phyloP scores from a whole-genome alignment of 2,888 invertebrate genomes.

The Philereme transversata region DNA sequence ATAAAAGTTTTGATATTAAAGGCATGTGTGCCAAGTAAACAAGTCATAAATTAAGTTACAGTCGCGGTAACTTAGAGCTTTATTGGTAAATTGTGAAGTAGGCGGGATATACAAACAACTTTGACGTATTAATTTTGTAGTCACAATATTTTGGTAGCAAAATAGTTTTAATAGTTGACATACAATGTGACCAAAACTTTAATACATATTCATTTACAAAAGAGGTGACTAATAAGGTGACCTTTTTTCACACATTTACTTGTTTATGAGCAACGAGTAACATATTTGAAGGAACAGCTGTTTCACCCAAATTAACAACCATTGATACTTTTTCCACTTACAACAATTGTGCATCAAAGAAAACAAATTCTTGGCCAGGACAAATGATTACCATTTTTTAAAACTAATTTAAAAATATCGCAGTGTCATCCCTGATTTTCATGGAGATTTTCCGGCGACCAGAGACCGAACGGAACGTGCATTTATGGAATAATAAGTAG shows the following conservation, averaged over 20 bases:
- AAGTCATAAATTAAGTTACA: conserved; percentile 60
- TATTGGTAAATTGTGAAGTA: conserved; percentile 28
- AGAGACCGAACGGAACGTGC: conserved; percentile 50
- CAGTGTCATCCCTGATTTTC: conserved; percentile 31
- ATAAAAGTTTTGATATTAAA: conserved; percentile 28
- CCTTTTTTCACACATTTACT: too few species aligned
- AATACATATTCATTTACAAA: too few species aligned
- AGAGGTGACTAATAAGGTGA: too few species aligned
- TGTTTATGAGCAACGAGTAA: too few species aligned
- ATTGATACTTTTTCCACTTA: too few species aligned
- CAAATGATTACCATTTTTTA: neutral
- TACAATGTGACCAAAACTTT: too few species aligned
- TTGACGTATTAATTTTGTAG: conserved; percentile 25
- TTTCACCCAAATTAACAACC: too few species aligned
- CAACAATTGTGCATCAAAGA: too few species aligned
- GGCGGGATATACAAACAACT: conserved; percentile 31
- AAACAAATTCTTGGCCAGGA: too few species aligned
- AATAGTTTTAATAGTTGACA: neutral
- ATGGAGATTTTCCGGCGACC: conserved; percentile 32
- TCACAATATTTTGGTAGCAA: conserved; percentile 3
- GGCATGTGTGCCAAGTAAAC: conserved; percentile 56
- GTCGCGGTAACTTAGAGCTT: conserved; percentile 21
- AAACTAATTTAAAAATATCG: conserved; percentile 9
- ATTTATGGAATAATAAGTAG: conserved; percentile 68
- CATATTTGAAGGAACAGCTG: too few species aligned